Evolutionary conservation across 2,888 invertebrate species (phyloP).

Genomic region (Falcaria lacertinaria): DNA sequence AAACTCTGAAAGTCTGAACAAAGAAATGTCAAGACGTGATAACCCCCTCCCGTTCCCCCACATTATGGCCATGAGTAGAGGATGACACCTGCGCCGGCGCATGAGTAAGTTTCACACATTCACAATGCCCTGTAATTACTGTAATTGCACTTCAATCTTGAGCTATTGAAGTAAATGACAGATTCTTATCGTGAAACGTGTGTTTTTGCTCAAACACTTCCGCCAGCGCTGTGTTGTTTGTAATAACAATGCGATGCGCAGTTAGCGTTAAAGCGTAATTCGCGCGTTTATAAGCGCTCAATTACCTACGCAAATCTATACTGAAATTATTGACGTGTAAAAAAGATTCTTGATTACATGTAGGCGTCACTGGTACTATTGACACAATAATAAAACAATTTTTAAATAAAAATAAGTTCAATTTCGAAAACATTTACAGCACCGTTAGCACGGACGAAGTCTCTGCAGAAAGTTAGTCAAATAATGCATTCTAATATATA

Average conservation of each 20-base stretch:
- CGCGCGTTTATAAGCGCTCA: no score
- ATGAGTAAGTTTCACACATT: not conserved
- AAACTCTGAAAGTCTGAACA: not conserved
- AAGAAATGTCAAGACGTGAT: not conserved
- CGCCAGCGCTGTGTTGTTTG: not conserved
- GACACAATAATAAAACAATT: no score
- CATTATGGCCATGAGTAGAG: not conserved
- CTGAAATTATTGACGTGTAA: no score
- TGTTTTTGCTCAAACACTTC: constrained; percentile 1
- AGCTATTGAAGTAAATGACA: constrained; percentile 34
- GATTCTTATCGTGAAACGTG: constrained; percentile 31
- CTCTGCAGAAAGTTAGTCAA: no score
- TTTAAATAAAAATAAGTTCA: no score
- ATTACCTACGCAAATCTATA: no score
- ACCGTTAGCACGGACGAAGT: no score
- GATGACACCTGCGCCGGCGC: not conserved
- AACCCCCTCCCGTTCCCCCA: not conserved
- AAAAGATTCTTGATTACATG: no score
- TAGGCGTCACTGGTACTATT: no score
- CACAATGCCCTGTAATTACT: constrained; percentile 19
- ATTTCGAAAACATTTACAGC: no score
- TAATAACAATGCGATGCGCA: not conserved
- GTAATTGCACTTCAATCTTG: constrained; percentile 23
- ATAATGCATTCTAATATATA: no score
- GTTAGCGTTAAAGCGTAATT: not conserved